phyloP scores from a whole-genome alignment of 2,113 vertebrate species.

The Damaliscus lunatus region DNA sequence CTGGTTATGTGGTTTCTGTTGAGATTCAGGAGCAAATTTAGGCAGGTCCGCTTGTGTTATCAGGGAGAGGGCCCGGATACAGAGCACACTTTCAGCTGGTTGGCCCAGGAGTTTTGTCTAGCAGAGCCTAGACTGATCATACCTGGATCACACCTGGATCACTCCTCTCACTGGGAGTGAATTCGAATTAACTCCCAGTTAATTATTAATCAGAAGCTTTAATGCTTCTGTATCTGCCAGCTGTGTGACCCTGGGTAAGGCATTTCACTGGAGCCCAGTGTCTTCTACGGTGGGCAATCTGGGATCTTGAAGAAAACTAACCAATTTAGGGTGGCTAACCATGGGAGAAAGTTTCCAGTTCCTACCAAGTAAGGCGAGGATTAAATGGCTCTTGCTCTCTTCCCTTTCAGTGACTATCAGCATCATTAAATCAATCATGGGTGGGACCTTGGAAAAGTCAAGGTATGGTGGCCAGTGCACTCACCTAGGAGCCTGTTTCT shows the following conservation, averaged over 20 bases:
- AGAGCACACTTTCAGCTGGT: fast-evolving
- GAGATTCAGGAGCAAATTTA: not conserved
- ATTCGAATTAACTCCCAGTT: too few species aligned
- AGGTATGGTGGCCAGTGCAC: not conserved
- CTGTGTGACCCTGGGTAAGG: not conserved
- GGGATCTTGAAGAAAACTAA: not conserved
- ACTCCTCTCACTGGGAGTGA: not conserved
- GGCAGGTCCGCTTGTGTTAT: not conserved
- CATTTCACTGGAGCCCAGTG: not conserved
- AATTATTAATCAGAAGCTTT: not conserved
- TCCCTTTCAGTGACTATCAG: not conserved
- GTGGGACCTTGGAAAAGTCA: not conserved
- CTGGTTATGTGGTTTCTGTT: not conserved
- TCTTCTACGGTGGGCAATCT: not conserved
- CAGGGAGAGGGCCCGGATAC: not conserved
- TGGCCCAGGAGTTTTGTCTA: not conserved
- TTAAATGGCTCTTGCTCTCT: not conserved
- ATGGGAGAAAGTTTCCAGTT: not conserved
- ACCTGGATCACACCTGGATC: not conserved
- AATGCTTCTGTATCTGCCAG: not conserved
- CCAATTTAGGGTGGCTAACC: not conserved
- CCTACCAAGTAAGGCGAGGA: not conserved
- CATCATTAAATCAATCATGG: not conserved
- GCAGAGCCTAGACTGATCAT: not conserved
- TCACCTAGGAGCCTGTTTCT: not conserved